phyloP scores from a whole-genome alignment of 2,113 vertebrate species.

The Carassius auratus region DNA sequence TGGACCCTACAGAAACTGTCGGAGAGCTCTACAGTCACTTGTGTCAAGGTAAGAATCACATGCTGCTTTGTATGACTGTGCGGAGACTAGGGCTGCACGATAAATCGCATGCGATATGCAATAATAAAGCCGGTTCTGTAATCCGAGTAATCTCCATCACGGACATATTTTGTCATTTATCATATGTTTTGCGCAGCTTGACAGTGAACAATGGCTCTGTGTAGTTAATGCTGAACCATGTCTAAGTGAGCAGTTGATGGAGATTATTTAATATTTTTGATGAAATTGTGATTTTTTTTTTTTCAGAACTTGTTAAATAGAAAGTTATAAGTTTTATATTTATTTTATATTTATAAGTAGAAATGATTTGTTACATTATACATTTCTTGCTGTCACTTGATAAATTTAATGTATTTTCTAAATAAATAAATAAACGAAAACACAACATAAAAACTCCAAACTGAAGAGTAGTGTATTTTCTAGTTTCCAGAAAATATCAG shows the following conservation, averaged over 20 bases:
- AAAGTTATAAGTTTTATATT: background rate
- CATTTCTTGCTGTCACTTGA: background rate
- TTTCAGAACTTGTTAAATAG: background rate
- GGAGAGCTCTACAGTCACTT: conserved; percentile 86
- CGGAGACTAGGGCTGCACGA: too few relatives aligned
- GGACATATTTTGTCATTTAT: too few relatives aligned
- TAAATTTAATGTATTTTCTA: background rate
- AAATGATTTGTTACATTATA: background rate
- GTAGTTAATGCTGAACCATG: too few relatives aligned
- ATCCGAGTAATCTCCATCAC: too few relatives aligned
- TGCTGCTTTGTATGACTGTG: background rate
- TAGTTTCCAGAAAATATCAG: background rate
- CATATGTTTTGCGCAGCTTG: too few relatives aligned
- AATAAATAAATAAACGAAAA: background rate
- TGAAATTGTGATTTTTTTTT: too few relatives aligned
- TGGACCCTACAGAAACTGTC: conserved; percentile 74
- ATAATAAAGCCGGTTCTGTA: too few relatives aligned
- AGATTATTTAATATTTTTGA: too few relatives aligned
- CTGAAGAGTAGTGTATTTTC: background rate
- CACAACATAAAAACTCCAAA: background rate
- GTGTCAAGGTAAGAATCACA: conserved; percentile 81
- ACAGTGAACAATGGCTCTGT: too few relatives aligned
- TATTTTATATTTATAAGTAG: too few relatives aligned
- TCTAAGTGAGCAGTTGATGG: too few relatives aligned
- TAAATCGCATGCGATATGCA: too few relatives aligned